These are phyloP conservation scores for Drosophila barbarae DNA, from an alignment of 2,888 invertebrate species.

Conservation along the genomic window DNA sequence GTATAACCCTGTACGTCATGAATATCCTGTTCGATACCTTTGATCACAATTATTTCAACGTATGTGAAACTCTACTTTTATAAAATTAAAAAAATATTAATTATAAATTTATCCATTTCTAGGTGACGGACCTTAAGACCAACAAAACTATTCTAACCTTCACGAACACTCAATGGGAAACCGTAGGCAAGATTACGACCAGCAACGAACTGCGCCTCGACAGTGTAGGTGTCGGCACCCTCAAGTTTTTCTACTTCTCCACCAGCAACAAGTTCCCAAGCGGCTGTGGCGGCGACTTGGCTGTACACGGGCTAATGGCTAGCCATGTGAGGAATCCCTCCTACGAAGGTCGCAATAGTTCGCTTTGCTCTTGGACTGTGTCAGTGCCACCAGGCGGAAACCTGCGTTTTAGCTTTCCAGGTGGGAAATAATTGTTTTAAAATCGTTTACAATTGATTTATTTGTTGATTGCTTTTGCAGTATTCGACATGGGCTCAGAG, in stretches of 20 bases:
- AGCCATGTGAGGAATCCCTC: conserved; percentile 83
- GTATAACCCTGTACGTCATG: conserved; percentile 85
- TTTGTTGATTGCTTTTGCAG: conserved; percentile 22
- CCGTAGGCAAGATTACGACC: conserved; percentile 34
- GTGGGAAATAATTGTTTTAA: conserved; percentile 48
- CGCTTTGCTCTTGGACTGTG: conserved; percentile 83
- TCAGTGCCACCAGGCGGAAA: conserved; percentile 80
- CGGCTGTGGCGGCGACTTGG: conserved; percentile 74
- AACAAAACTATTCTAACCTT: conserved; percentile 53
- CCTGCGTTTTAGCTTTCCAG: conserved; percentile 54
- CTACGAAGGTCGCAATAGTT: conserved; percentile 81
- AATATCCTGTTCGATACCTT: conserved; percentile 76
- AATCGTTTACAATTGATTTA: background rate
- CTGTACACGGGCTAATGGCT: conserved; percentile 7
- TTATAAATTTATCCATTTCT: background rate
- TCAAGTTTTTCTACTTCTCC: conserved; percentile 58
- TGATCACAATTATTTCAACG: conserved; percentile 47
- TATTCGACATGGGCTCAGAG: conserved; percentile 83
- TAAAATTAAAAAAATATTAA: background rate
- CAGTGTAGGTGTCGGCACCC: background rate
- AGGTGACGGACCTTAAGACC: conserved; percentile 66
- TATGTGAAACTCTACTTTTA: conserved; percentile 32
- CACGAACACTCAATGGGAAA: conserved; percentile 18
- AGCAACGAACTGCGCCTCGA: conserved; percentile 66
- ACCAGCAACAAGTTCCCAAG: conserved; percentile 45